A percentile compares a stretch with the other conserved stretches of the same genome.
These are phyloP conservation scores for Leucoraja ocellata DNA, from an alignment of 2,797 vertebrate genomes.

Conservation along the genomic window DNA sequence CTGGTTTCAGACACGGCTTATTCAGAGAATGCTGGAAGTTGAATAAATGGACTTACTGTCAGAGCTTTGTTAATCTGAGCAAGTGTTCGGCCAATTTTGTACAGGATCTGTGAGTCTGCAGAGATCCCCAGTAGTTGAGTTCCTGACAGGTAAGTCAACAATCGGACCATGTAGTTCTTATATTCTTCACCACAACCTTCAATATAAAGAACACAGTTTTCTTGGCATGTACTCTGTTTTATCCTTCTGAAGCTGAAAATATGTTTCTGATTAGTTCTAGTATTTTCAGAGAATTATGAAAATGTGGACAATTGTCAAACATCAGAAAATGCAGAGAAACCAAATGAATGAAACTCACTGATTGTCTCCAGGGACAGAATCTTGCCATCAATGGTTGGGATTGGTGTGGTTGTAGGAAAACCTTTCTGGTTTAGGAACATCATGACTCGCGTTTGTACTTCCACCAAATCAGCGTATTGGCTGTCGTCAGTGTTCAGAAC, in stretches of 20 bases:
- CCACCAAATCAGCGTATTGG: conserved; percentile 56
- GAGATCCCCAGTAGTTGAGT: conserved; percentile 60
- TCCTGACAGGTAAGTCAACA: conserved; percentile 80
- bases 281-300: not conserved
- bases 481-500: conserved; percentile 73
- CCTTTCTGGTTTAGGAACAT: conserved; percentile 65
- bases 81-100: conserved; percentile 69
- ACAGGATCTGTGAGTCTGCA: conserved; percentile 59
- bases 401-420: conserved; percentile 65
- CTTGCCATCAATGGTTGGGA: conserved; percentile 53
- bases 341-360: conserved; percentile 58
- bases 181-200: conserved; percentile 49
- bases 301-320: too few relatives aligned
- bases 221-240: not conserved
- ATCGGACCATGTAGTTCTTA: conserved; percentile 70
- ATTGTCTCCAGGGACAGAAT: conserved; percentile 62
- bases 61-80: conserved; percentile 70
- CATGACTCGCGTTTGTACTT: conserved; percentile 69
- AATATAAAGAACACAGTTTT: not conserved
- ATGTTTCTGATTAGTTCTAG: not conserved
- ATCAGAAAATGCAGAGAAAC: not conserved
- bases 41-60: conserved; percentile 39
- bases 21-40: not conserved
- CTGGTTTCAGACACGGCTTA: not conserved
- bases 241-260: not conserved